phyloP scores from a whole-genome alignment of 1,140 invertebrate species.

The Ladona fulva region DNA sequence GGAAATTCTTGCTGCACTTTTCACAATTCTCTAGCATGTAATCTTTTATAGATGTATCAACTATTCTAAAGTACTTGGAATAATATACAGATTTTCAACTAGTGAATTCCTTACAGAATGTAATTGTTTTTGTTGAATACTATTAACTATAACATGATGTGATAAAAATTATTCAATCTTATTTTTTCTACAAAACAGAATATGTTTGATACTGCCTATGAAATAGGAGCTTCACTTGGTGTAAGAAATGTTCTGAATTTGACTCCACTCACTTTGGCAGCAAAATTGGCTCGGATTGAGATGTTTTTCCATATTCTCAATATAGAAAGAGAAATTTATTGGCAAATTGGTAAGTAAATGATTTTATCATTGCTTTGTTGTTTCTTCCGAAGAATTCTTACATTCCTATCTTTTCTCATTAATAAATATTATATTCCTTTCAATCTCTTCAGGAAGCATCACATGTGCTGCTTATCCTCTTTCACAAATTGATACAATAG shows the following conservation, averaged over 20 bases:
- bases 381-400: slow-evolving; percentile 15
- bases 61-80: too few relatives aligned
- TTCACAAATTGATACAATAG: slow-evolving; percentile 93
- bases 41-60: too few relatives aligned
- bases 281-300: slow-evolving; percentile 84
- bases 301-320: slow-evolving; percentile 95
- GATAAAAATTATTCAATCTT: too few relatives aligned
- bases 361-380: background rate
- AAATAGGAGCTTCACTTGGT: slow-evolving; percentile 76
- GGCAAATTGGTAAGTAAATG: slow-evolving; percentile 69
- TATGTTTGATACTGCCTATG: slow-evolving; percentile 91
- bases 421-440: slow-evolving; percentile 12
- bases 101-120: too few relatives aligned
- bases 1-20: too few relatives aligned
- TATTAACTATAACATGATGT: too few relatives aligned
- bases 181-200: slow-evolving; percentile 42
- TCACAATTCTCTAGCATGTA: too few relatives aligned
- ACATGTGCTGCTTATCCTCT: slow-evolving; percentile 95
- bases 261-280: slow-evolving; percentile 87
- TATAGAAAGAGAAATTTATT: slow-evolving; percentile 89
- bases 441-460: slow-evolving; percentile 58
- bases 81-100: too few relatives aligned
- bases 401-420: slow-evolving; percentile 14
- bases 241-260: slow-evolving; percentile 80
- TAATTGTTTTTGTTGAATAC: too few relatives aligned